Percentiles rank a stretch among this genome's conserved stretches.
These are phyloP conservation scores for Eristalinus sepulchralis DNA, from an alignment of 2,888 invertebrate species.

Conservation along the genomic window DNA sequence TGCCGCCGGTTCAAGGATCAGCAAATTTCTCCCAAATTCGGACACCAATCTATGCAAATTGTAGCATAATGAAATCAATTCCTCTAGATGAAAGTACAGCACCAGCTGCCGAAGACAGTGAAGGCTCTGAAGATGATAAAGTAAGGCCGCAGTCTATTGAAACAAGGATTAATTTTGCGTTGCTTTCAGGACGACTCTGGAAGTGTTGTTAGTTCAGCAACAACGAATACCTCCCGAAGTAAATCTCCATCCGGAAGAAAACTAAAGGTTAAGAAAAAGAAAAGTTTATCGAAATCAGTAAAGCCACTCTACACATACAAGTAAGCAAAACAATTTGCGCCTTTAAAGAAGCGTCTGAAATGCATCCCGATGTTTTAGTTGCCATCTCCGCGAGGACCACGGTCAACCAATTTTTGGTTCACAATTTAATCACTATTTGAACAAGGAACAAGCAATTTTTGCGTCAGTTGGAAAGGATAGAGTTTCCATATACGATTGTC, in stretches of 20 bases:
- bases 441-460: constrained; percentile 92
- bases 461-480: constrained; percentile 97
- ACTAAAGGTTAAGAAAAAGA: constrained; percentile 83
- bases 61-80: constrained; percentile 31
- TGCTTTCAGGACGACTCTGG: constrained; percentile 85
- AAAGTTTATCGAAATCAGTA: constrained; percentile 83
- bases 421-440: constrained; percentile 94
- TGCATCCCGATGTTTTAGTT: constrained; percentile 81
- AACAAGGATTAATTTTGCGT: not conserved
- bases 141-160: not conserved
- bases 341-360: not conserved
- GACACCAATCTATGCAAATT: not conserved
- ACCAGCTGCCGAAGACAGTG: constrained; percentile 55
- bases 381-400: constrained; percentile 95
- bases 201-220: constrained; percentile 90
- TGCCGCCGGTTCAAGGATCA: not conserved
- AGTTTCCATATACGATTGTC: constrained; percentile 96
- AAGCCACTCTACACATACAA: constrained; percentile 87
- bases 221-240: constrained; percentile 90
- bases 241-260: constrained; percentile 89
- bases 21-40: not conserved
- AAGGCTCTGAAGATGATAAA: constrained; percentile 73
- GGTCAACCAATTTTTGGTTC: constrained; percentile 95
- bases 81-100: constrained; percentile 38
- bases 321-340: constrained; percentile 65